Base-by-base conservation (phyloP, 1,140 invertebrate species). In the Pseudomyrmex sp. region DNA sequence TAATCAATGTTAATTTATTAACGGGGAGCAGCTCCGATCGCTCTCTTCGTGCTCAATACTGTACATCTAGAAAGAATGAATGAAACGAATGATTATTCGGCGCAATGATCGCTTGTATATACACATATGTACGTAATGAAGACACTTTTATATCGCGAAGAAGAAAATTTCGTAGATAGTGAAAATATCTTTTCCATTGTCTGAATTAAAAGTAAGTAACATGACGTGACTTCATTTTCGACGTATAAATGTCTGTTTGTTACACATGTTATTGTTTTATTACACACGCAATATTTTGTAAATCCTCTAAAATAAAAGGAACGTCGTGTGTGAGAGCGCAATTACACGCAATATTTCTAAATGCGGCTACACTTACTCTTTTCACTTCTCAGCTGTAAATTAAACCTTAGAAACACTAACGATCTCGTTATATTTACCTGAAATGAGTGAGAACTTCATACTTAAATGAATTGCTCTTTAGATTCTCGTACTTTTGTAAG, bases 1-100 rank as follows among this genome's bases (percentile, higher is more conserved):
- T 76, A 62, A 84, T 83, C 54, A 56, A 7, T 72, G 74, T 74
- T 70, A 88, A 35, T 1, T 35, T 59, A 63, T 77, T 76, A 89
- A 48, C 15, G 87, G 74, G 65, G 70, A 75, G 70, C 12, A 63
- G 26, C 35, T 35, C 35, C 10, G 50, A 18, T 74, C 58, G n/a
- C 58, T 18, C 23, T 35, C 66, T 46, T 80, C 56, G 23, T 56
- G 76, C 76, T 80, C 76, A 80, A 72, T 80, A 59, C 44, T 66
- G 50, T 79, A 35, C 35, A 79, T 61, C 3, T 80, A 72, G 66
- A 15, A 70, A 26, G 8, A 72, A 18, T 59, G n/a, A 50, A 50
- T 59, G 20, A 79, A 35, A 35, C 0, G 35, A 35, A 35, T 35
- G 35, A 35, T 35, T 35, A 35, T 35, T 35, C 35, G 35, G 35